Evolutionary conservation across 1,140 invertebrate genomes (phyloP).

Genomic region (Trichonephila inaurata): DNA sequence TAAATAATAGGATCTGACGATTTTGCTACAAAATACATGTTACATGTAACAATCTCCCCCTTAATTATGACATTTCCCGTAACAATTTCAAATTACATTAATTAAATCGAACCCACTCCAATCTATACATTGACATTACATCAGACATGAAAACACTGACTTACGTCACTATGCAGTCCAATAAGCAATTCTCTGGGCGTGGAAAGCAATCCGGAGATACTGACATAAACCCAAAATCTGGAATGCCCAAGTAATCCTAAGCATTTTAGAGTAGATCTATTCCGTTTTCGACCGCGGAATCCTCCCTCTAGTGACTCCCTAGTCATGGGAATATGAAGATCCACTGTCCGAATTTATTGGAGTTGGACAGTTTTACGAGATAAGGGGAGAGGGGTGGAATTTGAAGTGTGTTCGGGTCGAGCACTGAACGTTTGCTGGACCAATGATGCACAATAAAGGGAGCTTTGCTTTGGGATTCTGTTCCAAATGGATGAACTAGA

Average conservation of each 20-base stretch:
- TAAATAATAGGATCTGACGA: no score
- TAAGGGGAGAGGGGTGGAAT: background rate
- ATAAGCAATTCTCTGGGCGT: background rate
- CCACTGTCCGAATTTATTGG: background rate
- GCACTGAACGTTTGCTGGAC: background rate
- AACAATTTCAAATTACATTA: no score
- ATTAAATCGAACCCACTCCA: no score
- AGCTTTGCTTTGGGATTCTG: background rate
- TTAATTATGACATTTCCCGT: no score
- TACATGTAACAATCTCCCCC: no score
- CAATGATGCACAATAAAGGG: background rate
- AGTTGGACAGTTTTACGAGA: constrained; percentile 23
- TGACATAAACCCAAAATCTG: background rate
- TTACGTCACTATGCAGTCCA: background rate
- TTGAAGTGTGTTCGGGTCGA: background rate
- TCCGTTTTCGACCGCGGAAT: background rate
- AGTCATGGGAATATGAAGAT: background rate
- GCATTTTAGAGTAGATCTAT: background rate
- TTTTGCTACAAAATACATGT: no score
- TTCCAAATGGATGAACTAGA: constrained; percentile 12
- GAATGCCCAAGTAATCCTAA: background rate
- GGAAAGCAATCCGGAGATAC: background rate
- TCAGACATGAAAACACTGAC: no score
- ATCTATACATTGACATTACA: no score
- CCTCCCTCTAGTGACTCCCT: background rate